These are phyloP conservation scores for Nilaparvata lugens DNA, from an alignment of 1,140 invertebrate species.

Conservation along the genomic window DNA sequence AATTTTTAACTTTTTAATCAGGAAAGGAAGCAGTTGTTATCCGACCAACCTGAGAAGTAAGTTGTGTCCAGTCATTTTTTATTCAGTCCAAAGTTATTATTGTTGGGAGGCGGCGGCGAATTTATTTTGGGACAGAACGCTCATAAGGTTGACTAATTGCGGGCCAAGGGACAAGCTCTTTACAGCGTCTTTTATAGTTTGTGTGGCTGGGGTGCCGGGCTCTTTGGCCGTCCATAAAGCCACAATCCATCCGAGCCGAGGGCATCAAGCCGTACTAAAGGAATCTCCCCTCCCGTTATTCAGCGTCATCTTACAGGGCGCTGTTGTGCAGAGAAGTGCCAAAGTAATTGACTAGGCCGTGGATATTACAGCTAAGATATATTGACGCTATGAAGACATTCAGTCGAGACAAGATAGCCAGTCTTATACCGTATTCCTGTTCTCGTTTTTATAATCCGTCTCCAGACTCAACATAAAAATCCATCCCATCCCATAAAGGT, in stretches of 20 bases:
- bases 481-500: background rate
- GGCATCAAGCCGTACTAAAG: background rate
- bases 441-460: background rate
- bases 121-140: background rate
- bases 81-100: background rate
- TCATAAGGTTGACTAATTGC: conserved; percentile 5
- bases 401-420: background rate
- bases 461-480: background rate
- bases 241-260: background rate
- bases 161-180: background rate
- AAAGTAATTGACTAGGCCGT: conserved; percentile 1
- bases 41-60: no score
- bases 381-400: background rate
- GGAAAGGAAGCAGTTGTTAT: no score
- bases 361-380: background rate
- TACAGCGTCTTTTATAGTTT: conserved; percentile 2
- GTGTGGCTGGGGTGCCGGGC: background rate
- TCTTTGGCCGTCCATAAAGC: background rate
- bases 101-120: background rate
- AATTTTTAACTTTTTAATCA: no score
- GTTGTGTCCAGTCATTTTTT: background rate
- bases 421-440: background rate
- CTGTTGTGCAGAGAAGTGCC: background rate
- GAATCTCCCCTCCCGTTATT: background rate
- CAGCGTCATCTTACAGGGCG: no score